phyloP scores from a whole-genome alignment of 2,113 vertebrate species.

The Spea bombifrons region DNA sequence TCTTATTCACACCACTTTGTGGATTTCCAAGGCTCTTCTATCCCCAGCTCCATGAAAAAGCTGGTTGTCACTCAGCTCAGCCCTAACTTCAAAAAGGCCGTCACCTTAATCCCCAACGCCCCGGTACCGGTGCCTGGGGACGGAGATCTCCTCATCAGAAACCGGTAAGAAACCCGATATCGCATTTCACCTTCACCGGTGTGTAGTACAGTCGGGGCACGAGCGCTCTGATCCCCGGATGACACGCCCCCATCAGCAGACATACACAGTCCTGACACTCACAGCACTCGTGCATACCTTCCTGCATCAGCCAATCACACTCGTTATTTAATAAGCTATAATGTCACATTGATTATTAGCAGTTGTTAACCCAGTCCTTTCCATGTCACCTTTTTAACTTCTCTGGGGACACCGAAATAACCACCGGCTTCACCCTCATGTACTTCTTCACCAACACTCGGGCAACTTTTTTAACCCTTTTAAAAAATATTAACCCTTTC shows the following conservation, averaged over 20 bases:
- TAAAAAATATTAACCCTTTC: no score
- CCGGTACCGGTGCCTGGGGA: slow-evolving; percentile 84
- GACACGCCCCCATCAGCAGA: slow-evolving; percentile 28
- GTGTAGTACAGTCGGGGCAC: neutral
- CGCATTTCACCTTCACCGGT: neutral
- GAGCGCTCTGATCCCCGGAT: neutral
- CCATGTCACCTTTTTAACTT: no score
- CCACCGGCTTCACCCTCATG: no score
- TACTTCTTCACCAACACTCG: no score
- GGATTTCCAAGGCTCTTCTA: slow-evolving; percentile 86
- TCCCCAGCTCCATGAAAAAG: slow-evolving; percentile 83
- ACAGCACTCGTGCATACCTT: neutral
- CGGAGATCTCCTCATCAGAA: slow-evolving; percentile 84
- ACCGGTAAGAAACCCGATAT: slow-evolving; percentile 77
- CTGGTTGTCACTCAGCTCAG: slow-evolving; percentile 83
- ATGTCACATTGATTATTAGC: no score
- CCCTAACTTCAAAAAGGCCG: slow-evolving; percentile 82
- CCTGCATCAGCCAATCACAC: no score
- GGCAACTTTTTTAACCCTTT: no score
- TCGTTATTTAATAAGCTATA: no score
- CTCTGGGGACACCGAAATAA: no score
- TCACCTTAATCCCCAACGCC: slow-evolving; percentile 65
- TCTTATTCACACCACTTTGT: slow-evolving; percentile 90
- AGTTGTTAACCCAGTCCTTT: no score
- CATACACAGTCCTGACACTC: neutral